phyloP scores from a whole-genome alignment of 2,888 invertebrate genomes.

The Xestia c-nigrum region DNA sequence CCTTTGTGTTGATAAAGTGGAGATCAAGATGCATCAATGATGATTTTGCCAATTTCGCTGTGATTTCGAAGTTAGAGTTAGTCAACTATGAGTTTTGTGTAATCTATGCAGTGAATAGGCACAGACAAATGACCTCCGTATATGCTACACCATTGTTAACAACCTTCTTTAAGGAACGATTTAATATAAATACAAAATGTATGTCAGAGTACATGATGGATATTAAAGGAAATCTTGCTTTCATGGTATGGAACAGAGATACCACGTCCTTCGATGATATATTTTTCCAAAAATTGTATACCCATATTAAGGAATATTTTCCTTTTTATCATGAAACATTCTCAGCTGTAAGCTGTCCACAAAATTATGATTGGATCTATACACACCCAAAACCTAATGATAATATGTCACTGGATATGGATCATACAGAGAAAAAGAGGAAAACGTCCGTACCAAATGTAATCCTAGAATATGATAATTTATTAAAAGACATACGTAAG shows the following conservation, averaged over 20 bases:
- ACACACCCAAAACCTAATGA: slow-evolving; percentile 59
- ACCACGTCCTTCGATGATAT: slow-evolving; percentile 74
- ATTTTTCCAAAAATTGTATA: slow-evolving; percentile 77
- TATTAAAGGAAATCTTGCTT: slow-evolving; percentile 71
- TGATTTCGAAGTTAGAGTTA: slow-evolving; percentile 66
- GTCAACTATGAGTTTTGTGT: slow-evolving; percentile 75
- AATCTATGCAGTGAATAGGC: slow-evolving; percentile 64
- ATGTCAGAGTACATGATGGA: slow-evolving; percentile 58
- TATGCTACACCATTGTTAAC: slow-evolving; percentile 73
- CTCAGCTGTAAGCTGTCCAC: slow-evolving; percentile 53
- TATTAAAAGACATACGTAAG: slow-evolving; percentile 71
- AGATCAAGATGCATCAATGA: slow-evolving; percentile 49
- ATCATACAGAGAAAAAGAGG: slow-evolving; percentile 65
- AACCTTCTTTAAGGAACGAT: slow-evolving; percentile 74
- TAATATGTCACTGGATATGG: slow-evolving; percentile 19
- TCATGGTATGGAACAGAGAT: slow-evolving; percentile 80
- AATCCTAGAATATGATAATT: slow-evolving; percentile 77
- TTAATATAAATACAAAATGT: slow-evolving; percentile 66
- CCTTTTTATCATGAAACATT: slow-evolving; percentile 67
- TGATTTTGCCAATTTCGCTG: slow-evolving; percentile 60
- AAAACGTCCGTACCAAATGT: slow-evolving; percentile 69
- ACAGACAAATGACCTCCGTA: slow-evolving; percentile 54
- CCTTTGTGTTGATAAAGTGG: slow-evolving; percentile 74
- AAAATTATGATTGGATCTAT: slow-evolving; percentile 74
- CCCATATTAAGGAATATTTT: slow-evolving; percentile 73